A percentile compares a stretch with the other conserved stretches of the same genome.
phyloP scores from a whole-genome alignment of 2,797 vertebrate species.

The Tauraco hartlaubi region DNA sequence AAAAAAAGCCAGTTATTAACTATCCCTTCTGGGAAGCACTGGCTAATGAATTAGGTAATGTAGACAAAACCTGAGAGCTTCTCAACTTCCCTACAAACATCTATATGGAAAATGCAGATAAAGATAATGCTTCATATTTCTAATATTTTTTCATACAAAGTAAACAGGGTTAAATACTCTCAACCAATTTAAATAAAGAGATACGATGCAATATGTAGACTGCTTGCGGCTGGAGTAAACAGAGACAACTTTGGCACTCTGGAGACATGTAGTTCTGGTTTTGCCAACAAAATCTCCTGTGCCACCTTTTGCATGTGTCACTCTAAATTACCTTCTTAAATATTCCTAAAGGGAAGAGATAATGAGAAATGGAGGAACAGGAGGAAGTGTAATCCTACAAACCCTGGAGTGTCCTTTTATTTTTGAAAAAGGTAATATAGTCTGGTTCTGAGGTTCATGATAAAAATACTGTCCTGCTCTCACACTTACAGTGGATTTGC shows the following conservation, averaged over 20 bases:
- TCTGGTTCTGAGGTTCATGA: neutral
- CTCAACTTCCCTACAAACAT: neutral
- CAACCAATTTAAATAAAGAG: neutral
- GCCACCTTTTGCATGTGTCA: neutral
- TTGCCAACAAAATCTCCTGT: neutral
- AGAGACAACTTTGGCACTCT: neutral
- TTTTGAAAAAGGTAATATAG: neutral
- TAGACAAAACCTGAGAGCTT: neutral
- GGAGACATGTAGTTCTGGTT: neutral
- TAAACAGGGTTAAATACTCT: neutral
- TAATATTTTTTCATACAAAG: neutral
- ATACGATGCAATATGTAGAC: neutral
- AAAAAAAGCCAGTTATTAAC: neutral
- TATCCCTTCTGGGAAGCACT: neutral
- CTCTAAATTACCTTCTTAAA: neutral
- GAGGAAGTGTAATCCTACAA: neutral
- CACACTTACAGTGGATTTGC: neutral
- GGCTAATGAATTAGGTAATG: neutral
- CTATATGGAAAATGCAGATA: neutral
- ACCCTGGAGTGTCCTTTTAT: neutral
- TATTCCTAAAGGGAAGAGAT: neutral
- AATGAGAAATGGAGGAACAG: neutral
- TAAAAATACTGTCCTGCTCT: neutral
- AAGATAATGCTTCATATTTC: neutral
- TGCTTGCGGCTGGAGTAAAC: neutral